Percentiles rank a stretch among this genome's conserved stretches.
Evolutionary conservation across 2,797 vertebrate species (phyloP).

Genomic region (Garrulus glandarius): DNA sequence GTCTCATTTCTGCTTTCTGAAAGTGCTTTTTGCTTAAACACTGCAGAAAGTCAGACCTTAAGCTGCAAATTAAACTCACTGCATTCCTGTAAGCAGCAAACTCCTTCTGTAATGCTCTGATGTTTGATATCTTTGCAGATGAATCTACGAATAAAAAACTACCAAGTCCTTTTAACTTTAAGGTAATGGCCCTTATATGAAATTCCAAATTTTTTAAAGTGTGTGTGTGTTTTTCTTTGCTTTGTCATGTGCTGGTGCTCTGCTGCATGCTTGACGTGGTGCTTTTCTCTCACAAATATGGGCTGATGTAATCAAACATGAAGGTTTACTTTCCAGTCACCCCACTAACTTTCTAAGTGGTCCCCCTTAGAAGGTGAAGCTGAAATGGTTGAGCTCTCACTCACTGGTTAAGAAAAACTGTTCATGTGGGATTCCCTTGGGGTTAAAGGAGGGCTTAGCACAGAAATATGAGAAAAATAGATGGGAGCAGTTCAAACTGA

Average conservation of each 20-base stretch:
- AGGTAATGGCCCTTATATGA: slow-evolving; percentile 61
- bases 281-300: background rate
- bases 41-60: background rate
- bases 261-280: background rate
- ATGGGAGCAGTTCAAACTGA: background rate
- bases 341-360: background rate
- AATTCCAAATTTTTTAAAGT: background rate
- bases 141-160: slow-evolving; percentile 73
- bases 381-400: background rate
- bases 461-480: background rate
- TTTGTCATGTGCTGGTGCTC: background rate
- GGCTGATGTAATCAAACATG: background rate
- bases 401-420: background rate
- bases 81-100: background rate
- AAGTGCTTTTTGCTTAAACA: background rate
- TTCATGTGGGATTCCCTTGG: fast-evolving
- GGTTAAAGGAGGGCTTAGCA: background rate
- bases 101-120: background rate
- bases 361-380: background rate
- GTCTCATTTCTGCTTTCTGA: background rate
- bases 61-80: background rate
- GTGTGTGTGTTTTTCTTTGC: background rate
- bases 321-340: background rate
- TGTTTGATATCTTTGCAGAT: slow-evolving; percentile 64
- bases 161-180: slow-evolving; percentile 69